These are phyloP conservation scores for Eledona agricola DNA, from an alignment of 2,888 invertebrate species.

Conservation along the genomic window DNA sequence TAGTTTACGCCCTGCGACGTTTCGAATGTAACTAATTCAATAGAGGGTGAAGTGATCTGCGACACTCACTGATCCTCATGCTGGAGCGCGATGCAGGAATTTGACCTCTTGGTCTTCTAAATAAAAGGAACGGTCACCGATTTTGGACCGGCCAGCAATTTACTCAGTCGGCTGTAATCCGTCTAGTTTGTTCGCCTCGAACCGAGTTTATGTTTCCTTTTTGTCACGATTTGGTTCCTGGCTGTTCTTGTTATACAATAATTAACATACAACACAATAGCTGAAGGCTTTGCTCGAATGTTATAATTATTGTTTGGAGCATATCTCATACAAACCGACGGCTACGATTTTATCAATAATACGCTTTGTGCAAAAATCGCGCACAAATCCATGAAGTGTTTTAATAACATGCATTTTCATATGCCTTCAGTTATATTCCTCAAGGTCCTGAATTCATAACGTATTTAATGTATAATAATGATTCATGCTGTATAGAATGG, in stretches of 20 bases:
- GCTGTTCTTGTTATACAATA: too few species aligned
- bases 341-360: slow-evolving; percentile 10
- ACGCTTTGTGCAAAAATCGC: slow-evolving; percentile 7
- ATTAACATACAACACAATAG: too few species aligned
- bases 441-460: too few species aligned
- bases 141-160: slow-evolving; percentile 22
- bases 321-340: neutral
- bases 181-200: slow-evolving; percentile 27
- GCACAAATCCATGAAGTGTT: too few species aligned
- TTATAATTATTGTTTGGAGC: neutral
- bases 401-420: slow-evolving; percentile 5
- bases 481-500: too few species aligned
- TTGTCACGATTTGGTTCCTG: too few species aligned
- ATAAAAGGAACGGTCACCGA: slow-evolving; percentile 28
- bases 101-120: slow-evolving; percentile 18
- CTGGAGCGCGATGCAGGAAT: slow-evolving; percentile 17
- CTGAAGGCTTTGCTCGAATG: slow-evolving; percentile 19
- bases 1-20: slow-evolving; percentile 1
- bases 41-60: slow-evolving; percentile 24
- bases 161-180: slow-evolving; percentile 25
- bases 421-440: slow-evolving; percentile 3
- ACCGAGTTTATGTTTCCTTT: too few species aligned
- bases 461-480: too few species aligned
- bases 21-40: slow-evolving; percentile 22
- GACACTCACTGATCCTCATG: slow-evolving; percentile 8